phyloP scores from a whole-genome alignment of 2,797 vertebrate genomes.

The Enteromius anoplus region DNA sequence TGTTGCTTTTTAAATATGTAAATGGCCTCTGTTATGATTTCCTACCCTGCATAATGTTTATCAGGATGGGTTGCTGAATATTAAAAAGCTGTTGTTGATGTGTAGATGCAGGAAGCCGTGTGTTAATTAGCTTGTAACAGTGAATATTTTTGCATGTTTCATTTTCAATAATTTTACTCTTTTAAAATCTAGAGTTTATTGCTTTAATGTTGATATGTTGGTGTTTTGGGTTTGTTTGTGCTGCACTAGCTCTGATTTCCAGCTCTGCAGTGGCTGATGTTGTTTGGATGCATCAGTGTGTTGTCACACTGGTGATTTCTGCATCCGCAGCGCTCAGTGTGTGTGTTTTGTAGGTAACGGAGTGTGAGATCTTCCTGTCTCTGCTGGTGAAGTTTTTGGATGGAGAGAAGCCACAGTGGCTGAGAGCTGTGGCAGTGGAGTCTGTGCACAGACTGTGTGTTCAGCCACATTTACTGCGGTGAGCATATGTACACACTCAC shows the following conservation, averaged over 20 bases:
- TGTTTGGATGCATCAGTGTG: not conserved
- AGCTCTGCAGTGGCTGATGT: not conserved
- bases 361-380: constrained; percentile 99
- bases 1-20: not conserved
- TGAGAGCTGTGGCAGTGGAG: constrained; percentile 96
- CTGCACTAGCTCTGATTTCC: not conserved
- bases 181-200: not conserved
- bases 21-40: not conserved
- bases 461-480: constrained; percentile 96
- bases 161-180: not conserved
- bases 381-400: constrained; percentile 98
- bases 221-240: not conserved
- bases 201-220: not conserved
- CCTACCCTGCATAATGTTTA: not conserved
- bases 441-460: constrained; percentile 97
- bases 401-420: constrained; percentile 98
- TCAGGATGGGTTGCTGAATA: not conserved
- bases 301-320: not conserved
- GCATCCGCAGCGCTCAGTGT: not conserved
- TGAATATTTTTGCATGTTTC: not conserved
- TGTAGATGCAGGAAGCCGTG: not conserved
- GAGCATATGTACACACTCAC: constrained; percentile 27
- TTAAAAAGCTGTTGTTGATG: not conserved
- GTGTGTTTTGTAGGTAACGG: constrained; percentile 87
- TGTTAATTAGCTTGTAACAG: not conserved